phyloP scores from a whole-genome alignment of 2,113 vertebrate species.

The Suricata suricatta region DNA sequence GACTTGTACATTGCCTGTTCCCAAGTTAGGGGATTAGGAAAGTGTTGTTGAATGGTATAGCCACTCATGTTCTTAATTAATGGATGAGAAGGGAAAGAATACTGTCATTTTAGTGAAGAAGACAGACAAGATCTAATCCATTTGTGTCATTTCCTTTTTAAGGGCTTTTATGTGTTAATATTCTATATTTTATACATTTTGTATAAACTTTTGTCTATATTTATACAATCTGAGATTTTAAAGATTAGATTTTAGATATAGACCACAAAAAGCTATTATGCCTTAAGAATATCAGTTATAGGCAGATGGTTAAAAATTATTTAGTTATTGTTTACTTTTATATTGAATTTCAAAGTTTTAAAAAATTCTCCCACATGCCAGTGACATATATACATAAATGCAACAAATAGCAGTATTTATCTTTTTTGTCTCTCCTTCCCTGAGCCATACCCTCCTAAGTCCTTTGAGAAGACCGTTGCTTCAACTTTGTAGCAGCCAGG shows the following conservation, averaged over 20 bases:
- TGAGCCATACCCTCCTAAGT: background rate
- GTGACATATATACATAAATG: background rate
- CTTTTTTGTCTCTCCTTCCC: background rate
- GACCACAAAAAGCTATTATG: background rate
- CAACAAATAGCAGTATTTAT: background rate
- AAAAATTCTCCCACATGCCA: background rate
- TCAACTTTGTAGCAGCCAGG: background rate
- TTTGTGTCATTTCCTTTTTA: slow-evolving; percentile 11
- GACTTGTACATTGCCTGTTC: background rate
- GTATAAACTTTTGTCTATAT: background rate
- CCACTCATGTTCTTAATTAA: background rate
- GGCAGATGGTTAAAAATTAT: slow-evolving; percentile 9
- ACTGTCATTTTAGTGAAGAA: background rate
- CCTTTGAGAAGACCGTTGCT: slow-evolving; percentile 19
- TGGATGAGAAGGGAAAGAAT: background rate
- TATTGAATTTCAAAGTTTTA: slow-evolving; percentile 32
- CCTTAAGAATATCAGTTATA: slow-evolving; percentile 15
- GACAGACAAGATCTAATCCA: background rate
- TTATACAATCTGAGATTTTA: background rate
- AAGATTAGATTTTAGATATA: background rate
- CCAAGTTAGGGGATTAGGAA: background rate
- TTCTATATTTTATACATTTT: slow-evolving; percentile 18
- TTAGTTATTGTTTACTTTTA: background rate
- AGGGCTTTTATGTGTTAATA: background rate
- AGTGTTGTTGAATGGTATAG: background rate